Conservation (phyloP, 2,113 vertebrate species). For the Machaerirhynchus nigripectus region DNA sequence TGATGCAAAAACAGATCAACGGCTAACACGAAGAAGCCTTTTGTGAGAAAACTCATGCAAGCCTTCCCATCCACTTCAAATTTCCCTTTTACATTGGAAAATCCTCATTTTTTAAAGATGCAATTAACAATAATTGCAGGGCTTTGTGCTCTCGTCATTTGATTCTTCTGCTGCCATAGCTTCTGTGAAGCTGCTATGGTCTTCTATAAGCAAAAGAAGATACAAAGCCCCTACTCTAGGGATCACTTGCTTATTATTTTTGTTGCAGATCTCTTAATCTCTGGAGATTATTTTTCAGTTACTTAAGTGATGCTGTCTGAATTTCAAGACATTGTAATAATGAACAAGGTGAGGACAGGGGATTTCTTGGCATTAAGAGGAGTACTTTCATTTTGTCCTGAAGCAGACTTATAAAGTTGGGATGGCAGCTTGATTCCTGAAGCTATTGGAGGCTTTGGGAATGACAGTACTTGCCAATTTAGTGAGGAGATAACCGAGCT, state of each 20-base stretch:
- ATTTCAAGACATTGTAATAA: slow-evolving; percentile 22
- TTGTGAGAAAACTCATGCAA: not conserved
- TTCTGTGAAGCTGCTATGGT: not conserved
- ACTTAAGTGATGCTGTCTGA: slow-evolving; percentile 25
- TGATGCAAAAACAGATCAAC: not conserved
- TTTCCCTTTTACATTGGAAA: not conserved
- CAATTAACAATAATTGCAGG: slow-evolving; percentile 15
- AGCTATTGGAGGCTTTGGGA: slow-evolving; percentile 22
- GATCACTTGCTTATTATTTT: slow-evolving; percentile 24
- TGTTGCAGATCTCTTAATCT: slow-evolving; percentile 36
- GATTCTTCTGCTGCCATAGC: not conserved
- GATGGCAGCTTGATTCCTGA: slow-evolving; percentile 22
- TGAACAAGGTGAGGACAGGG: not conserved
- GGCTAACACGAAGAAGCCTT: not conserved
- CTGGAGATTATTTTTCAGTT: slow-evolving; percentile 29
- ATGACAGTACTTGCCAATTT: not conserved
- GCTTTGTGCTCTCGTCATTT: not conserved
- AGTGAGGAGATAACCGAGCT: not conserved
- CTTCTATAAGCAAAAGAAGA: not conserved
- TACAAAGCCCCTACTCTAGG: not conserved
- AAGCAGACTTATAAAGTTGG: not conserved
- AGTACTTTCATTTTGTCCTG: not conserved
- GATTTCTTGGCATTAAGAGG: slow-evolving; percentile 21
- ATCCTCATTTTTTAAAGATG: not conserved
- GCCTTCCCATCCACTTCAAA: not conserved